Percentiles rank a stretch among this genome's conserved stretches.
Conservation (phyloP, 1,140 invertebrate genomes). For the Plutomurus gul region DNA sequence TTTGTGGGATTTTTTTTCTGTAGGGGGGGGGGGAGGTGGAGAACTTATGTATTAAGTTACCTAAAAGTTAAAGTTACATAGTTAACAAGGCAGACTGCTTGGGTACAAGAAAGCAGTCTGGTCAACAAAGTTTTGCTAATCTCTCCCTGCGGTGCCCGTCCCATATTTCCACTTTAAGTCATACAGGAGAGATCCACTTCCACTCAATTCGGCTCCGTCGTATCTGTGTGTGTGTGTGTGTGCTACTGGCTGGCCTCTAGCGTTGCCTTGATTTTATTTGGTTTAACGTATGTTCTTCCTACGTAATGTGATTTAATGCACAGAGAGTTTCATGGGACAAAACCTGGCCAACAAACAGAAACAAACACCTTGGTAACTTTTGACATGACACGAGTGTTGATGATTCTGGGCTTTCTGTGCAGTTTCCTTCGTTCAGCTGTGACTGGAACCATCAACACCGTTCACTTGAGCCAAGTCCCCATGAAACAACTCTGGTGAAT, state of each 20-base stretch:
- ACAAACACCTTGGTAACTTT: neutral
- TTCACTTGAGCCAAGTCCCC: neutral
- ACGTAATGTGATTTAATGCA: conserved; percentile 17
- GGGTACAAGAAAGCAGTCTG: conserved; percentile 42
- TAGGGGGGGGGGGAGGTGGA: neutral
- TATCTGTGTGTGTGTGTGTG: neutral
- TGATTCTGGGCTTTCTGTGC: neutral
- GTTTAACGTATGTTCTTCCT: neutral
- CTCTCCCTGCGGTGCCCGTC: conserved; percentile 54
- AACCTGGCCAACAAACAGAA: neutral
- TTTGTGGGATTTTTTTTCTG: conserved; percentile 13
- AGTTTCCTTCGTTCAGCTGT: conserved; percentile 21
- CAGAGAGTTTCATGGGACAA: neutral
- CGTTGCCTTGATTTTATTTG: neutral
- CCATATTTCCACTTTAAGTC: conserved; percentile 28
- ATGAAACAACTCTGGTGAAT: neutral
- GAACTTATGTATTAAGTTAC: conserved; percentile 25
- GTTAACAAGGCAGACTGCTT: conserved; percentile 35
- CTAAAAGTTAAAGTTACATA: conserved; percentile 16
- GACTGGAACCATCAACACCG: conserved; percentile 23
- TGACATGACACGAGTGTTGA: neutral
- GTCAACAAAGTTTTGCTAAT: conserved; percentile 41
- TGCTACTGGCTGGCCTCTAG: neutral
- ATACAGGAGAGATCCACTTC: conserved; percentile 25
- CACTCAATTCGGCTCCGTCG: conserved; percentile 1